Base-by-base conservation (phyloP, 1,140 invertebrate species). In the Elymnias hypermnestra region DNA sequence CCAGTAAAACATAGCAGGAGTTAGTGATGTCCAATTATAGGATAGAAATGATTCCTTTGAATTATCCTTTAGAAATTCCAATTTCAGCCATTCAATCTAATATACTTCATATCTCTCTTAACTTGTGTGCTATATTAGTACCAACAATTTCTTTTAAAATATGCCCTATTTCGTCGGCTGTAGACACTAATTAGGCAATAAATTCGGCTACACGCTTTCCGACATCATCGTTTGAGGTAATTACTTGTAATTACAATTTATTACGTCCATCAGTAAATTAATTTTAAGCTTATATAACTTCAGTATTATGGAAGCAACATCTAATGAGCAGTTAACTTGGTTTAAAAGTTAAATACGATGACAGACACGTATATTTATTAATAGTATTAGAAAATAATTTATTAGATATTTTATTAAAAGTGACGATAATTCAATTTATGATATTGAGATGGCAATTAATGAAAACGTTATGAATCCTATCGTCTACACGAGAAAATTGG, bases 231-330 rank as follows among this genome's bases (percentile, higher is more conserved):
- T 10, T 19, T 42, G n/a, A 40, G 15, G 33, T 58, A 58, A 57
- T 57, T 52, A 44, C 47, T 33, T 38, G 40, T 53, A 58, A 58
- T 58, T 58, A 52, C 38, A 38, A 53, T 53, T 50, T 53, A 53
- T 53, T 46, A 31, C 25, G 15, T 25, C 41, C 35, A 47, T 46
- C 25, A 25, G 10, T 49, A 26, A 35, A 49, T 42, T 35, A 10
- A 33, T 26, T 40, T 19, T 7, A 33, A 33, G 13, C 37, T 35
- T n/a, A n/a, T n/a, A n/a, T n/a, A n/a, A n/a, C n/a, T n/a, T n/a
- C n/a, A n/a, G n/a, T n/a, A n/a, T n/a, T n/a, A n/a, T n/a, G n/a
- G n/a, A n/a, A n/a, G n/a, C n/a, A n/a, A n/a, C n/a, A n/a, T n/a
- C n/a, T n/a, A n/a, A n/a, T n/a, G n/a, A n/a, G n/a, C n/a, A n/a